Percentiles rank a stretch among this genome's conserved stretches.
Evolutionary conservation across 2,113 vertebrate species (phyloP).

Genomic region (Eclectus roratus): DNA sequence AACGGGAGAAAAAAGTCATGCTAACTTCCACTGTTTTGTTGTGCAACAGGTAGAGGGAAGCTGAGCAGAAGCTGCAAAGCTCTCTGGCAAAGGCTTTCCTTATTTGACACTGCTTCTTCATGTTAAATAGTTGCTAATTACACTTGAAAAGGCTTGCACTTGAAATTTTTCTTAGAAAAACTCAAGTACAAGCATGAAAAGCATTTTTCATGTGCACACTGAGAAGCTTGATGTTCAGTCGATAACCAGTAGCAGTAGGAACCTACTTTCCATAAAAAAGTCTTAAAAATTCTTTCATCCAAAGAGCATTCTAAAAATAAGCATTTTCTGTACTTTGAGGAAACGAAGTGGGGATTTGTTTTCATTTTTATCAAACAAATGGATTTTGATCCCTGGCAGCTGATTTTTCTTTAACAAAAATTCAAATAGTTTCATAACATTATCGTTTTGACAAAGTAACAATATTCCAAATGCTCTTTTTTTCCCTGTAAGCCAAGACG

Average conservation of each 20-base stretch:
- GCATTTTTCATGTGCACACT: background rate
- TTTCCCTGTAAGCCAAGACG: background rate
- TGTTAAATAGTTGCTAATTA: background rate
- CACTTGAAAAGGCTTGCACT: background rate
- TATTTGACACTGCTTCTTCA: background rate
- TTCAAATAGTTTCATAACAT: background rate
- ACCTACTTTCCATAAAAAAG: background rate
- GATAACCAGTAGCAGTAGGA: background rate
- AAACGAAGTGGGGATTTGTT: background rate
- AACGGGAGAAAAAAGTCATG: background rate
- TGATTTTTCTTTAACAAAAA: background rate
- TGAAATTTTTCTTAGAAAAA: background rate
- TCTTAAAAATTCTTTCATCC: background rate
- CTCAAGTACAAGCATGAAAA: background rate
- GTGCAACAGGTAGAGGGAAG: background rate
- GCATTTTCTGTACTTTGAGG: background rate
- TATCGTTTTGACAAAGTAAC: background rate
- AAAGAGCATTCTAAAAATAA: background rate
- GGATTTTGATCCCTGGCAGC: background rate
- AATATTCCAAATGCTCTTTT: background rate
- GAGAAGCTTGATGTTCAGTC: background rate
- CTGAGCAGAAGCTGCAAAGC: background rate
- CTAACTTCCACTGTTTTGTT: background rate
- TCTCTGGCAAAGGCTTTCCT: background rate
- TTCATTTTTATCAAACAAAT: background rate